These are phyloP conservation scores for Mimumesa dahlbomi DNA, from an alignment of 2,888 invertebrate species.

Conservation along the genomic window DNA sequence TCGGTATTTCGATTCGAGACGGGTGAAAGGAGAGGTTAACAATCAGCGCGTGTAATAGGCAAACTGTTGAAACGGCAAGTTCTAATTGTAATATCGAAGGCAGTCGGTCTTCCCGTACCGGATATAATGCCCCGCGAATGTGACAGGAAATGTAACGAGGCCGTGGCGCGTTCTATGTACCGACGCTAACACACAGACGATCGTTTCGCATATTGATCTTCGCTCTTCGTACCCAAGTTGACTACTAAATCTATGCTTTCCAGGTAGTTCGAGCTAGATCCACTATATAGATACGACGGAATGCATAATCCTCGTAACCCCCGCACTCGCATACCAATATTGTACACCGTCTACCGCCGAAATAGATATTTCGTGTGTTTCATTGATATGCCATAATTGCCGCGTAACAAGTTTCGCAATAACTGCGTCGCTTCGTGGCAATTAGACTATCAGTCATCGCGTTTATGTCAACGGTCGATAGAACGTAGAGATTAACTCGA, in stretches of 20 bases:
- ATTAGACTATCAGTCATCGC: conserved; percentile 31
- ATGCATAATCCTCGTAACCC: conserved; percentile 36
- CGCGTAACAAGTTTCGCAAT: conserved; percentile 44
- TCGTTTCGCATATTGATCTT: conserved; percentile 54
- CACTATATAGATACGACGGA: conserved; percentile 26
- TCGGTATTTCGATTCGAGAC: neutral
- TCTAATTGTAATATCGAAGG: conserved; percentile 48
- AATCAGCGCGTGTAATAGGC: neutral
- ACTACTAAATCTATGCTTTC: conserved; percentile 29
- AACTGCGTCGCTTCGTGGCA: conserved; percentile 13
- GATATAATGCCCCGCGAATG: conserved; percentile 26
- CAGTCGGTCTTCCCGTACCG: neutral
- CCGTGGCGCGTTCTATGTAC: conserved; percentile 8
- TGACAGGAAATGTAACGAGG: conserved; percentile 33
- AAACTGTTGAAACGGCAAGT: neutral
- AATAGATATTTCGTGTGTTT: conserved; percentile 30
- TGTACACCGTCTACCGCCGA: neutral
- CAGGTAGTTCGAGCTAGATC: conserved; percentile 31
- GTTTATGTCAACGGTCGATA: conserved; percentile 15
- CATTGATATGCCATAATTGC: conserved; percentile 43
- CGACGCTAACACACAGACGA: conserved; percentile 41
- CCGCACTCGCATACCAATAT: conserved; percentile 2
- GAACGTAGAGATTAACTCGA: conserved; percentile 9
- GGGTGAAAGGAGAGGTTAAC: neutral
- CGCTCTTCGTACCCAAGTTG: conserved; percentile 23